phyloP scores from a whole-genome alignment of 2,797 vertebrate genomes.

The Falco naumanni region DNA sequence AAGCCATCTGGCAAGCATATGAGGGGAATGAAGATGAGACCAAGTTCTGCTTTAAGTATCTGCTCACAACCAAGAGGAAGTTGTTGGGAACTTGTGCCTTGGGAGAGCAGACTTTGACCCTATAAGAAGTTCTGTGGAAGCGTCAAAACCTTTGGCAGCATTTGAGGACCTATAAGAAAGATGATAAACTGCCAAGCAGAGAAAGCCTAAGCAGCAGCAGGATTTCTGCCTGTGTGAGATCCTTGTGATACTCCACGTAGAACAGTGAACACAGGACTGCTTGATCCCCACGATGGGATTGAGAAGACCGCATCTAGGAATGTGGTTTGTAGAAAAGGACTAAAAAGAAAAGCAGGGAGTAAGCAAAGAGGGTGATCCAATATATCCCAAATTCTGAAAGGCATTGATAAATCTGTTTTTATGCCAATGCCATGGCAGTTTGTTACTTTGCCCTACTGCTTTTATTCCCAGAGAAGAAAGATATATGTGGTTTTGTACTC shows the following conservation, averaged over 20 bases:
- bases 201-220: background rate
- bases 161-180: background rate
- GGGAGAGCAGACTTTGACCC: background rate
- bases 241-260: background rate
- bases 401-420: background rate
- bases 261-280: background rate
- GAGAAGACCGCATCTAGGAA: background rate
- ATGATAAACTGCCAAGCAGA: background rate
- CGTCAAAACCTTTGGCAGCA: background rate
- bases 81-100: background rate
- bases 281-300: background rate
- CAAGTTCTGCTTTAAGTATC: slow-evolving; percentile 13
- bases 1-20: slow-evolving; percentile 37
- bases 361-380: background rate
- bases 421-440: background rate
- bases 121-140: background rate
- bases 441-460: background rate
- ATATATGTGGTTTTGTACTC: background rate
- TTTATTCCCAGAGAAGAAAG: background rate
- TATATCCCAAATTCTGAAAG: background rate
- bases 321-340: background rate
- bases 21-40: background rate
- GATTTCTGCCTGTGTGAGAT: background rate
- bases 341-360: background rate
- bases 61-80: background rate